Evolutionary conservation across 2,797 vertebrate species (phyloP), one percentile per base, ranked within the genome.

Genomic region (Manis crassicaudata): DNA sequence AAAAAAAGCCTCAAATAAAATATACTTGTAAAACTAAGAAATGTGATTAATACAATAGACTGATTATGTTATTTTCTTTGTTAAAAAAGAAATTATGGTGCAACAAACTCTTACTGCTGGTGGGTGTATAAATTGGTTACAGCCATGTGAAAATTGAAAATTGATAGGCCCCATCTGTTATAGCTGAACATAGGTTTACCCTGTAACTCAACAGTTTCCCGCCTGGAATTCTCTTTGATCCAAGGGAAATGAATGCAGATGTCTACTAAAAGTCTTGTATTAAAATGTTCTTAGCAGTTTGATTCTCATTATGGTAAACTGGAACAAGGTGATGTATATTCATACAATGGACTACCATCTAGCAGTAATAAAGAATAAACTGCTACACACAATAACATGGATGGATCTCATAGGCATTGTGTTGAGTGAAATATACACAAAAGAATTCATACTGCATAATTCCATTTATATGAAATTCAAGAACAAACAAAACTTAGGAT

Each of bases 321-420:
- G 21, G n/a, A 90, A 84, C 17, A 87, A 95, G 80, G 10, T 75
- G 29, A 80, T 79, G n/a, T 80, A 27, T 87, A 58, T 35, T 35
- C 10, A 46, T 58, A 60, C 3, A 75, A 21, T 79, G 29, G 60
- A 84, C 29, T 92, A 90, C 18, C 86, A 92, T 8, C n/a, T 29
- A 92, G 43, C 35, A 60, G 75, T 93, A 75, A 65, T 90, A 87
- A 83, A 63, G 23, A 95, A 35, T 62, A 83, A 90, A 65, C 14
- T 84, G 23, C 46, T 92, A 58, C 7, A 56, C n/a, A 46, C 25
- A 43, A 21, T 75, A 73, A 65, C 32, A 52, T 46, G 62, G 50
- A 27, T 80, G 35, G 52, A 83, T 65, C 43, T 88, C 67, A 70
- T 8, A 84, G 52, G 20, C n/a, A 70, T 88, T 35, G 17, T 76